Evolutionary conservation across 1,140 invertebrate genomes (phyloP).

Genomic region (Lepeophtheirus salmonis): DNA sequence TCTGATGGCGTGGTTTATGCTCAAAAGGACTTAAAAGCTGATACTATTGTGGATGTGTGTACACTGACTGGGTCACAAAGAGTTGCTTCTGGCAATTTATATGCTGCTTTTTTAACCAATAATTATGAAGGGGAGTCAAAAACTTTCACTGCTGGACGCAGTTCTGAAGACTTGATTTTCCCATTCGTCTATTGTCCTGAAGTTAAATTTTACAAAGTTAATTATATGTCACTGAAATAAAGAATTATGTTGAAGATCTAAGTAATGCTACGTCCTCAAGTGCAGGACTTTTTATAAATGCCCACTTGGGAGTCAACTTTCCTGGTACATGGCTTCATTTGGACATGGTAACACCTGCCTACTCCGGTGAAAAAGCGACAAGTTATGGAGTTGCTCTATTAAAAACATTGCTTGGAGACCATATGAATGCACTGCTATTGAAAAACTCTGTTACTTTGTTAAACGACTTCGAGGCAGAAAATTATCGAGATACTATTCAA

Average conservation of each 20-base stretch:
- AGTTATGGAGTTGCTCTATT: slow-evolving; percentile 68
- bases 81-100: slow-evolving; percentile 63
- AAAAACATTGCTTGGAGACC: slow-evolving; percentile 48
- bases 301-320: slow-evolving; percentile 69
- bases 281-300: slow-evolving; percentile 65
- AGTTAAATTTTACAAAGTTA: slow-evolving; percentile 65
- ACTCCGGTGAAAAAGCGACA: slow-evolving; percentile 69
- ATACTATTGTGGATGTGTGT: slow-evolving; percentile 70
- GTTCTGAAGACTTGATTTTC: slow-evolving; percentile 56
- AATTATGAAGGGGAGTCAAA: slow-evolving; percentile 42
- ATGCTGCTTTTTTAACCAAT: slow-evolving; percentile 59
- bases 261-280: slow-evolving; percentile 64
- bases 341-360: slow-evolving; percentile 66
- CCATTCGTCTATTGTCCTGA: slow-evolving; percentile 67
- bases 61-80: slow-evolving; percentile 78
- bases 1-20: slow-evolving; percentile 60
- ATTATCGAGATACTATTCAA: background rate
- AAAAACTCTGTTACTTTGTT: background rate
- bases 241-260: slow-evolving; percentile 73
- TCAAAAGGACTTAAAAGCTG: slow-evolving; percentile 51
- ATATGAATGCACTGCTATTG: slow-evolving; percentile 22
- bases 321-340: slow-evolving; percentile 64
- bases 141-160: slow-evolving; percentile 37
- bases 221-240: slow-evolving; percentile 71
- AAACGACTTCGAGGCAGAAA: too few relatives aligned